These are phyloP conservation scores for Lucifuga dentata DNA, from an alignment of 2,113 vertebrate species.

Conservation along the genomic window DNA sequence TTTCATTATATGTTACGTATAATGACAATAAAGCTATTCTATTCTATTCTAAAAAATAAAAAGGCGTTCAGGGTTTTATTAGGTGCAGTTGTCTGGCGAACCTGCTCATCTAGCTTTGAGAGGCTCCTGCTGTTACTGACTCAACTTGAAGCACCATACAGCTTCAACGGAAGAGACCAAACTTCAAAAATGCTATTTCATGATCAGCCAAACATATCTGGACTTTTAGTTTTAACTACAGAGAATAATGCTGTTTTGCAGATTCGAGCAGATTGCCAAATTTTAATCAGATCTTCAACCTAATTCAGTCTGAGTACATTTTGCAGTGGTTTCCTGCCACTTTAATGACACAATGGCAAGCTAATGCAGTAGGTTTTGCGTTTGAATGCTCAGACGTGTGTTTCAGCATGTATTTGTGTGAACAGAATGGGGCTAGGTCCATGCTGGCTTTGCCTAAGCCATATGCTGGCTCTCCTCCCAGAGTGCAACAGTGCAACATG, in stretches of 20 bases:
- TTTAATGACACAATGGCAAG: background rate
- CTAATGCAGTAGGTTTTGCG: background rate
- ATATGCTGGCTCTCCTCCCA: conserved; percentile 37
- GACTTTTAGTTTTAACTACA: background rate
- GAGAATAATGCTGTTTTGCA: background rate
- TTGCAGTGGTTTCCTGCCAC: conserved; percentile 6
- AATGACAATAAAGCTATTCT: too few species aligned
- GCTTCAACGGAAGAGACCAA: background rate
- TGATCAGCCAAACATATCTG: background rate
- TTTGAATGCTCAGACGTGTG: background rate
- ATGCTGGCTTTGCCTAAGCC: conserved; percentile 34
- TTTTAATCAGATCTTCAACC: too few species aligned
- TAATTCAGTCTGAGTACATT: background rate
- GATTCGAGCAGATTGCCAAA: background rate
- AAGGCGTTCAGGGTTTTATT: background rate
- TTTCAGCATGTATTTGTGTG: too few species aligned
- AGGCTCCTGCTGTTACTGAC: too few species aligned
- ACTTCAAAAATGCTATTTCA: background rate
- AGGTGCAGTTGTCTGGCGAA: too few species aligned
- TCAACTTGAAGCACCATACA: too few species aligned
- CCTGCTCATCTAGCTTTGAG: too few species aligned
- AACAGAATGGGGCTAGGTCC: conserved; percentile 18
- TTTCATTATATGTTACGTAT: too few species aligned
- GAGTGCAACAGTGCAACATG: conserved; percentile 24
- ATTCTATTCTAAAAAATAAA: too few species aligned